Percentiles rank a stretch among this genome's conserved stretches.
Evolutionary conservation across 1,140 invertebrate genomes (phyloP).

Genomic region (Drosophila orosa): DNA sequence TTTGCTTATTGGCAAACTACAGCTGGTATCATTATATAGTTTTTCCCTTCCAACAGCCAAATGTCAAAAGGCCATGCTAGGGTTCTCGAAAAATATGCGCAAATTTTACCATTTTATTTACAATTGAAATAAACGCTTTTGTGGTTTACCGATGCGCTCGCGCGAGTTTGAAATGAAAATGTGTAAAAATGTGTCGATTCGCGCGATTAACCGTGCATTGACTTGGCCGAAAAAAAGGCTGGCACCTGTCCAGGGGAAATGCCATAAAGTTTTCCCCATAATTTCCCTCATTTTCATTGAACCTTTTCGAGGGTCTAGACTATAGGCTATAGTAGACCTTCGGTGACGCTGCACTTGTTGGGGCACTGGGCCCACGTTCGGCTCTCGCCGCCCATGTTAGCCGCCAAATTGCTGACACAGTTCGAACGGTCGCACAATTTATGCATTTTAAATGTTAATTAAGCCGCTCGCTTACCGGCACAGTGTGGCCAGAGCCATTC

Average conservation of each 20-base stretch:
- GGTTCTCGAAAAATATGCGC: constrained; percentile 9
- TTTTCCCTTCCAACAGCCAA: constrained; percentile 15
- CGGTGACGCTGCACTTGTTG: constrained; percentile 39
- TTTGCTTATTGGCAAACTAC: constrained; percentile 20
- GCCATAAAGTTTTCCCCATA: not conserved
- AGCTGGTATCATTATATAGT: constrained; percentile 8
- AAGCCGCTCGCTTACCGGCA: constrained; percentile 31
- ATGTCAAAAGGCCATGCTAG: constrained; percentile 36
- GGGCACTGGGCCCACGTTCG: constrained; percentile 26
- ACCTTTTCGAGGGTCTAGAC: constrained; percentile 12
- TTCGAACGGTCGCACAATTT: constrained; percentile 60
- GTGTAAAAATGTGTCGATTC: constrained; percentile 12
- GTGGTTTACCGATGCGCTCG: constrained; percentile 41
- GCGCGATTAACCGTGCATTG: constrained; percentile 27
- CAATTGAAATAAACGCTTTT: constrained; percentile 45
- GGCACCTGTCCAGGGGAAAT: constrained; percentile 29
- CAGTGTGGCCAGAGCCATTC: constrained; percentile 49
- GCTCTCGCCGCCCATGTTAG: constrained; percentile 37
- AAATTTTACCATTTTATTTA: constrained; percentile 24
- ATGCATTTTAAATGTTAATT: constrained; percentile 67
- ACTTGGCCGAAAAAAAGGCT: constrained; percentile 15
- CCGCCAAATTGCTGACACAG: constrained; percentile 56
- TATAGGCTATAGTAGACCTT: constrained; percentile 12
- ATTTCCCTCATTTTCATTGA: constrained; percentile 30
- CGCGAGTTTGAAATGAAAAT: constrained; percentile 37